Percentiles rank a stretch among this genome's conserved stretches.
phyloP scores from a whole-genome alignment of 1,140 invertebrate genomes.

The Nasonia longicornis region DNA sequence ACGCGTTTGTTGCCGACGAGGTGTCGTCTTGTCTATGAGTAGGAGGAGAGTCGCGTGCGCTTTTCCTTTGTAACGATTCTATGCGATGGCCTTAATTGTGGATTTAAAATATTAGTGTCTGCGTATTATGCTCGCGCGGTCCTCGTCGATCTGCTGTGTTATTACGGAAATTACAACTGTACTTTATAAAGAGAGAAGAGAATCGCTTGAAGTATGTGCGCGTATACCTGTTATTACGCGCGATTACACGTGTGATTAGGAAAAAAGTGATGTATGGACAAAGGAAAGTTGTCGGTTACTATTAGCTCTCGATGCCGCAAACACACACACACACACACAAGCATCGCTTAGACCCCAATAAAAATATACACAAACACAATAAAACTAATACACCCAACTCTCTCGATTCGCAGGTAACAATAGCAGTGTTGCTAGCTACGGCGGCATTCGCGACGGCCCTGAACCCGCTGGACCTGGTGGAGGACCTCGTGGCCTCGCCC shows the following conservation, averaged over 20 bases:
- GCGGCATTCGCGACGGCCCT: constrained; percentile 39
- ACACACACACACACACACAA: background rate
- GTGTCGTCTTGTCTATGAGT: no score
- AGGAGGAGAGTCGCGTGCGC: no score
- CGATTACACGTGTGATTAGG: no score
- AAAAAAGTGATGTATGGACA: no score
- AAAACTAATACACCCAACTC: background rate
- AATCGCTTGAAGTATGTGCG: background rate
- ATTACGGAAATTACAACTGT: background rate
- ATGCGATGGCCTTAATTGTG: no score
- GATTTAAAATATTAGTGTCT: no score
- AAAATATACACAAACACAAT: background rate
- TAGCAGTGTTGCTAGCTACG: constrained; percentile 46
- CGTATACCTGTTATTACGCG: no score
- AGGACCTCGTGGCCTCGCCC: constrained; percentile 51
- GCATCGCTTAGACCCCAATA: background rate
- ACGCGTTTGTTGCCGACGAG: no score
- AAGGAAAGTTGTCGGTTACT: no score
- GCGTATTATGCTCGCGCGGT: no score
- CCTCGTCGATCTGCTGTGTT: no score
- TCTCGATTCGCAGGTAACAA: constrained; percentile 45
- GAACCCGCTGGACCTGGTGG: constrained; percentile 29
- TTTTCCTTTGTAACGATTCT: no score
- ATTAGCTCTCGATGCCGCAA: background rate
- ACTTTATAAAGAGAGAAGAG: background rate